phyloP scores from a whole-genome alignment of 2,888 invertebrate genomes.

The Conistra vaccinii region DNA sequence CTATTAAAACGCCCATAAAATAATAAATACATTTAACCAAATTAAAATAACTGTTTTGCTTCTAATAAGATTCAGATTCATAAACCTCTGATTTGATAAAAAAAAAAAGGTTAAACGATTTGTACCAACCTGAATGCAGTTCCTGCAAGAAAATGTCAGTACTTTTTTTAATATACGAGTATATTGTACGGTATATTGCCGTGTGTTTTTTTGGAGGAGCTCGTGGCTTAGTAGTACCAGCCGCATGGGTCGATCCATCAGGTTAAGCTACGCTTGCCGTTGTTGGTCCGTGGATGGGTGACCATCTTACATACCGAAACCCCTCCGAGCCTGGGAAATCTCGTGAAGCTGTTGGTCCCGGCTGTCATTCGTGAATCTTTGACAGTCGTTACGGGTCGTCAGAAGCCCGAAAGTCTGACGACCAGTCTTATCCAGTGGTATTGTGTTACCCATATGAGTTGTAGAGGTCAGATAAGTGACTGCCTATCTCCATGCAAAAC shows the following conservation, averaged over 20 bases:
- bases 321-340: background rate
- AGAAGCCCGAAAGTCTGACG: background rate
- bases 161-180: no score
- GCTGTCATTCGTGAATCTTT: background rate
- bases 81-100: background rate
- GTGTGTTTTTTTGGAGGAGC: background rate
- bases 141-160: background rate
- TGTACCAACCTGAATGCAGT: background rate
- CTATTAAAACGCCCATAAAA: constrained; percentile 37
- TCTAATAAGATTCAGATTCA: background rate
- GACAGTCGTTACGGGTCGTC: background rate
- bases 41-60: background rate
- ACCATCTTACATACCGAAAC: background rate
- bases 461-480: background rate
- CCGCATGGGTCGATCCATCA: background rate
- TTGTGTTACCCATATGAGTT: background rate
- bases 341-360: background rate
- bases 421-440: background rate
- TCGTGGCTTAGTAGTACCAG: background rate
- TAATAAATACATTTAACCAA: constrained; percentile 28
- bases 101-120: background rate
- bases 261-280: background rate
- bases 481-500: background rate
- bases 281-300: background rate
- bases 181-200: no score